A percentile compares a stretch with the other conserved stretches of the same genome.
Conservation (phyloP, 2,113 vertebrate genomes). For the Heterotis niloticus region DNA sequence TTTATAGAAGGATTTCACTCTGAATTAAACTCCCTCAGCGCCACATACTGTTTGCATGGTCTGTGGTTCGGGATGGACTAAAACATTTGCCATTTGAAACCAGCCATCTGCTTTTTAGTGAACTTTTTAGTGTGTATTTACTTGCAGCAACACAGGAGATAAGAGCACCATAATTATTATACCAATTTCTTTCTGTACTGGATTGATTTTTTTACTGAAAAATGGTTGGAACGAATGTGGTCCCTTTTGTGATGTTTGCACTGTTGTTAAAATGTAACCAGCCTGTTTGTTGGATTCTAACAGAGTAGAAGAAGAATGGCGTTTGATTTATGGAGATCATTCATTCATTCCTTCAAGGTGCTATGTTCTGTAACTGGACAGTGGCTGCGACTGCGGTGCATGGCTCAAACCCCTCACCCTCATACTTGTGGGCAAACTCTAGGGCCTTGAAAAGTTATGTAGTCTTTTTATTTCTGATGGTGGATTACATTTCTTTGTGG, state of each 20-base stretch:
- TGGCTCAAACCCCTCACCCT: too few relatives aligned
- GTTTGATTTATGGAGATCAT: slow-evolving; percentile 24
- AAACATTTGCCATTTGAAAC: too few relatives aligned
- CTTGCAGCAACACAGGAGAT: slow-evolving; percentile 23
- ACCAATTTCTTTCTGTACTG: neutral
- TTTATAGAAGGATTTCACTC: too few relatives aligned
- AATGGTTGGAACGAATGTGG: neutral
- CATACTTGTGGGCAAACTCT: too few relatives aligned
- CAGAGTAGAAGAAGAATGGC: slow-evolving; percentile 14
- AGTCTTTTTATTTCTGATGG: neutral
- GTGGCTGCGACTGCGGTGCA: neutral
- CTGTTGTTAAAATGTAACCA: slow-evolving; percentile 30
- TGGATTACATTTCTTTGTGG: neutral
- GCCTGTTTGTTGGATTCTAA: slow-evolving; percentile 21
- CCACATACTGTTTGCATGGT: too few relatives aligned
- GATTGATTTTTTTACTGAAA: slow-evolving; percentile 22
- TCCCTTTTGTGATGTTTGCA: slow-evolving; percentile 24
- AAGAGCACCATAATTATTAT: neutral
- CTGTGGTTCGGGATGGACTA: too few relatives aligned
- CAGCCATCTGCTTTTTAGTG: too few relatives aligned
- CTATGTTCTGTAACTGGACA: neutral
- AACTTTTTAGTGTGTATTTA: neutral
- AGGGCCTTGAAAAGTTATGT: neutral
- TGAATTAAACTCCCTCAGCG: too few relatives aligned
- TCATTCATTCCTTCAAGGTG: neutral